Percentiles rank a stretch among this genome's conserved stretches.
Evolutionary conservation across 2,888 invertebrate species (phyloP).

Genomic region (Chirona hameri): DNA sequence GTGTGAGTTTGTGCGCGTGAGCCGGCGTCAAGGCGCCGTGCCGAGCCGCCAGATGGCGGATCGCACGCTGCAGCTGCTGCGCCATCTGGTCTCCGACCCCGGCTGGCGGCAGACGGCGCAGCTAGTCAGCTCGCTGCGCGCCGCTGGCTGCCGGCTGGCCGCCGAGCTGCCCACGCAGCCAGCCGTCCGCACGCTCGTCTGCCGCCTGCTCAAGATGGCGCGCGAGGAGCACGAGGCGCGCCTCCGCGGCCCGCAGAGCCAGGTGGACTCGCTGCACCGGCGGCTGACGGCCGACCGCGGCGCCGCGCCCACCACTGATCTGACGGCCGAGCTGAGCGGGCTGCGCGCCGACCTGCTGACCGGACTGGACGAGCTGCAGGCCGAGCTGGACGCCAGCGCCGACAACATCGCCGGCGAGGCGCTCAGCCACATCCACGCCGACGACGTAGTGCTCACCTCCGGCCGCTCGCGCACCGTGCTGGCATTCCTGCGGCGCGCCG

Average conservation of each 20-base stretch:
- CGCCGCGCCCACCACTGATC: neutral
- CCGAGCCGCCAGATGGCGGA: neutral
- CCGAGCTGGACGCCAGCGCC: constrained; percentile 52
- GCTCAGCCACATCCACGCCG: constrained; percentile 81
- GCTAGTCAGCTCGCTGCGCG: neutral
- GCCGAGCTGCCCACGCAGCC: neutral
- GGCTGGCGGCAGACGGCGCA: constrained; percentile 13
- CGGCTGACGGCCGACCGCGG: constrained; percentile 2
- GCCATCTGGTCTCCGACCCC: neutral
- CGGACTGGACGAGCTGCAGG: constrained; percentile 31
- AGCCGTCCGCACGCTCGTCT: constrained; percentile 9
- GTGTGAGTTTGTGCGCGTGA: neutral
- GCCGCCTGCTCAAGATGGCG: constrained; percentile 31
- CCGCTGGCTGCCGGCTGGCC: neutral
- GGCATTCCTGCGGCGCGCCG: constrained; percentile 76
- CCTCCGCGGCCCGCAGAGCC: neutral
- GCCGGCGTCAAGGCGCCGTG: neutral
- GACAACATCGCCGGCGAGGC: constrained; percentile 81
- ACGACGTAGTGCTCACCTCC: constrained; percentile 83
- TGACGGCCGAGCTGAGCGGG: neutral
- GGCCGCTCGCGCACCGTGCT: constrained; percentile 76
- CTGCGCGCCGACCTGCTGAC: constrained; percentile 28
- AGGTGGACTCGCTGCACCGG: constrained; percentile 24
- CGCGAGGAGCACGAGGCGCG: constrained; percentile 32
- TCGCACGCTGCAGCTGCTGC: neutral